Base-by-base conservation (phyloP, 2,888 invertebrate species). In the Mimumesa dahlbomi region DNA sequence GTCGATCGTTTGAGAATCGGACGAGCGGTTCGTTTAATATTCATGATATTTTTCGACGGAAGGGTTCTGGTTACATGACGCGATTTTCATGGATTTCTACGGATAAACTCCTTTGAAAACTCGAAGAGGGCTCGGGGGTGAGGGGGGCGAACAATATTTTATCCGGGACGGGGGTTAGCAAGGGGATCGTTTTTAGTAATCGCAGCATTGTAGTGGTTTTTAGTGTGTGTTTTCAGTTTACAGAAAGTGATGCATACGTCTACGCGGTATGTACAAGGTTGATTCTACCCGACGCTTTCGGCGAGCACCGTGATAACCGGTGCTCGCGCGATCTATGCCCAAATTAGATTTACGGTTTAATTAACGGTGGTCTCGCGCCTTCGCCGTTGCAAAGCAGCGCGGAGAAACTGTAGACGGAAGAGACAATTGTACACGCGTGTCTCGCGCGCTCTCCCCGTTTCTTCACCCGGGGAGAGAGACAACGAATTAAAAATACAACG, bases 191-290 rank as follows among this genome's bases (percentile, higher is more conserved):
- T 42, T 62, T n/a, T n/a, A 61, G 71, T 49, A 65, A 73, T 73
- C 73, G 71, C 65, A 61, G 71, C 61, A 53, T 54, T 50, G 36
- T 25, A 18, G 25, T 22, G 45, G 56, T 29, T 61, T 40, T 62
- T 31, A 31, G 31, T 36, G 40, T 57, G 48, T 74, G 66, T 81
- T 73, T 69, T 81, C 75, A 77, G 76, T 82, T 81, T 84, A 84
- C 81, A 82, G 79, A 83, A 73, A 81, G 76, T 81, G 73, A 71
- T 63, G 77, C 77, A 77, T 79, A 80, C 73, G 77, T 69, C 79
- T 82, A 82, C 76, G 76, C 78, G 77, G 74, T 85, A 85, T 85
- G 73, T 84, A 84, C 84, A 85, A 81, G 77, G 79, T 81, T 80
- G 77, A 79, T 76, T 73, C 77, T 82, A 81, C 75, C 73, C 78